Conservation (phyloP, 1,140 invertebrate species). For the Latrodectus geometricus region DNA sequence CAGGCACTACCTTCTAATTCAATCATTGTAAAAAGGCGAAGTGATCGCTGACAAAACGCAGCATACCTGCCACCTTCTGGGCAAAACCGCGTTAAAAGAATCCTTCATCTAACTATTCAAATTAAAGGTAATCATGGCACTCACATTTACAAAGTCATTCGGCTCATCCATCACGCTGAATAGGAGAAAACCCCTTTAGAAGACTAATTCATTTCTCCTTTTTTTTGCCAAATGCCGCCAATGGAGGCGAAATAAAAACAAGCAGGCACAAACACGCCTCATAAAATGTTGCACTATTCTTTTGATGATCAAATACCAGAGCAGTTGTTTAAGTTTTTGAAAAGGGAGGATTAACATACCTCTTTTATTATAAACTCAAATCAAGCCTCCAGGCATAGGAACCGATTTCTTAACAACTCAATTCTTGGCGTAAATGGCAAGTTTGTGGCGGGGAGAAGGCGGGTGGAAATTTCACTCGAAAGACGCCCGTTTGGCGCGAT, state of each 20-base stretch:
- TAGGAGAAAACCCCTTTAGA: neutral
- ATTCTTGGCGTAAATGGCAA: constrained; percentile 17
- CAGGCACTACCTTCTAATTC: too few relatives aligned
- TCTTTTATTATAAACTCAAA: neutral
- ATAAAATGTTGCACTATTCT: constrained; percentile 24
- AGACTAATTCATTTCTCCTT: constrained; percentile 4
- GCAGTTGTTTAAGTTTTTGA: constrained; percentile 24
- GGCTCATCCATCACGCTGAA: neutral
- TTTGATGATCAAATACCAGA: constrained; percentile 18
- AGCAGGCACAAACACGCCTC: neutral
- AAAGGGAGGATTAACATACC: constrained; percentile 18
- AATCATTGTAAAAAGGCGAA: too few relatives aligned
- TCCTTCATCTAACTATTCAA: constrained; percentile 13
- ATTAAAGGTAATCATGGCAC: constrained; percentile 15
- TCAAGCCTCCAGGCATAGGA: neutral
- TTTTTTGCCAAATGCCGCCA: neutral
- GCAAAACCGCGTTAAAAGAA: neutral
- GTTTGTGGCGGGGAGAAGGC: neutral
- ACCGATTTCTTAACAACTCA: constrained; percentile 30
- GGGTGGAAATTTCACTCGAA: neutral
- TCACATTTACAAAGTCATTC: neutral
- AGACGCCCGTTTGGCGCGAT: constrained; percentile 21
- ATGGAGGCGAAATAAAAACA: neutral
- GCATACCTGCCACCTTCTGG: too few relatives aligned
- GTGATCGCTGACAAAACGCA: too few relatives aligned